Evolutionary conservation across 2,113 vertebrate genomes (phyloP).

Genomic region (Lichenostomus cassidix): DNA sequence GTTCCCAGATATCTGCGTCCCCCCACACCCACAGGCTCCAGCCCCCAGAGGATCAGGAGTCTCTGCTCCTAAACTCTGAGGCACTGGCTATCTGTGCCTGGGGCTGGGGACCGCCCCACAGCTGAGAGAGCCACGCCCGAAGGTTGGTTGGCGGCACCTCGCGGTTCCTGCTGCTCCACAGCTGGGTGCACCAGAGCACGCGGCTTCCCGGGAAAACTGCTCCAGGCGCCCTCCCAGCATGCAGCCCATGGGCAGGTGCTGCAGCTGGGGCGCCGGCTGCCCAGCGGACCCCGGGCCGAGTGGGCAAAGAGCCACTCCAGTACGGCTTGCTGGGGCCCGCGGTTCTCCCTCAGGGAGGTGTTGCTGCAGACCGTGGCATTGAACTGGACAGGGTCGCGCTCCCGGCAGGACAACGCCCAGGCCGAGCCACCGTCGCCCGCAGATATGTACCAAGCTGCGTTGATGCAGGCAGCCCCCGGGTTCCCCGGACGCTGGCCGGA

Average conservation of each 20-base stretch:
- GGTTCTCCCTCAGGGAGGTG: conserved; percentile 78
- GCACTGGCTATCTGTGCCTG: neutral
- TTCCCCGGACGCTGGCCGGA: conserved; percentile 67
- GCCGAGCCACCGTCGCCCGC: conserved; percentile 81
- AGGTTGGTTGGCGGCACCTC: conserved; percentile 60
- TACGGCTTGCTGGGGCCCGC: conserved; percentile 71
- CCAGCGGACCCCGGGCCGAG: conserved; percentile 59
- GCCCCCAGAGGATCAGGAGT: conserved; percentile 70
- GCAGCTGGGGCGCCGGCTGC: neutral
- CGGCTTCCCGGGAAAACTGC: conserved; percentile 83
- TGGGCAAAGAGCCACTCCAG: conserved; percentile 79
- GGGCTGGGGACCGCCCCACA: conserved; percentile 69
- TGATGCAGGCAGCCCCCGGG: conserved; percentile 78
- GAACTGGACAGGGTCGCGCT: conserved; percentile 83
- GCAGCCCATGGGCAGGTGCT: conserved; percentile 72
- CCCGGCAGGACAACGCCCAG: conserved; percentile 81
- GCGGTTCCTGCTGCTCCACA: conserved; percentile 72
- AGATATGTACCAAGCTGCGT: conserved; percentile 84
- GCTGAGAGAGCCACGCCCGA: conserved; percentile 74
- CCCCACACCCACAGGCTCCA: conserved; percentile 56
- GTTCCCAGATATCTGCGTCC: conserved; percentile 68
- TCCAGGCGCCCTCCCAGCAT: conserved; percentile 75
- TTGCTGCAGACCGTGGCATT: conserved; percentile 84
- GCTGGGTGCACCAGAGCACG: conserved; percentile 67
- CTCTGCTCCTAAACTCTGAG: conserved; percentile 22